Evolutionary conservation across 2,797 vertebrate genomes (phyloP), one percentile per base, ranked within the genome.

Genomic region (Anguilla obscura): DNA sequence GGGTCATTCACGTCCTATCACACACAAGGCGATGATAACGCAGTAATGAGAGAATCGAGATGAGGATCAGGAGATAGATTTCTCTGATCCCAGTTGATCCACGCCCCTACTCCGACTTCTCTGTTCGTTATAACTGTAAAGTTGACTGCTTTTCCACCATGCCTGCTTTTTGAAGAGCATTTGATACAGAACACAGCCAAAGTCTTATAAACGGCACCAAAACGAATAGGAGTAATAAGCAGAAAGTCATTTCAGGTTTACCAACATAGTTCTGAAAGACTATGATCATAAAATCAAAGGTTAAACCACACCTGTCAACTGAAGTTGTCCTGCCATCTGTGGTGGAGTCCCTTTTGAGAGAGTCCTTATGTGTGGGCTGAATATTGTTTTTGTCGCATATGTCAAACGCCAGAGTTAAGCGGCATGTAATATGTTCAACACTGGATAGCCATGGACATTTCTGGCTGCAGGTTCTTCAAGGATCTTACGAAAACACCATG

Each of bases 161-260:
- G 30, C 9, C 48, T 52, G 80, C 18, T 48, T 84, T 33, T 48
- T 80, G 6, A 50, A 45, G 79, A 14, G 45, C 1, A 5, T 58
- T 85, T 60, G n/a, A 85, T 58, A 60, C 33, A 54, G 40, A 85
- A 14, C 14, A 63, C 84, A 58, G 54, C 54, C 84, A 85, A 60
- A 18, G 54, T 33, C 16, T 36, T 14, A 50, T 52, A 83, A 52
- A 52, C 52, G 24, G 48, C 21, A 79, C 33, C 21, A 10, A n/a
- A n/a, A 24, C 21, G 7, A 50, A 50, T 7, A 8, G 45, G 12
- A 24, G 24, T n/a, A 48, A 50, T 50, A 24, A 48, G 6, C 5
- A 48, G 14, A 21, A 2, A 24, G 21, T n/a, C 18, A 80, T 45
- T 48, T 48, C 40, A 80, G 14, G 9, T 45, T 80, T 80, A 45